These are phyloP conservation scores for Nyleta sp. DNA, from an alignment of 2,888 invertebrate genomes.

Conservation along the genomic window DNA sequence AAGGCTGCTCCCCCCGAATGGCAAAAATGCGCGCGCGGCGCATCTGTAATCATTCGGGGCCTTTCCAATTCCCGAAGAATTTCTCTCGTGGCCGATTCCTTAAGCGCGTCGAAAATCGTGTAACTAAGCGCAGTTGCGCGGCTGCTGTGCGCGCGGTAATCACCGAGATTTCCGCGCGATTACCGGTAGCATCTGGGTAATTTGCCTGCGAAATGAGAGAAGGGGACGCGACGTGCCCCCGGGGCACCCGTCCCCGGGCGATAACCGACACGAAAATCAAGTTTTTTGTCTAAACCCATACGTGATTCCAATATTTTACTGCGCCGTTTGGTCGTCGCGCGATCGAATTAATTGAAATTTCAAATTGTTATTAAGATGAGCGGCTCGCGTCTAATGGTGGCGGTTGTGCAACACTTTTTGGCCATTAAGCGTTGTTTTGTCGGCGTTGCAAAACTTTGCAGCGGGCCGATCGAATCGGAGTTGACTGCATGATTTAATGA, in stretches of 20 bases:
- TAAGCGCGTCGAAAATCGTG: conserved; percentile 68
- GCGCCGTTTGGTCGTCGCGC: conserved; percentile 17
- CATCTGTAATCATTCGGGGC: conserved; percentile 50
- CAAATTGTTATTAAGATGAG: conserved; percentile 50
- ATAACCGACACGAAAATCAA: conserved; percentile 64
- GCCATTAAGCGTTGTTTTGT: conserved; percentile 14
- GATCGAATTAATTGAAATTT: conserved; percentile 59
- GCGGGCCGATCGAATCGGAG: no score
- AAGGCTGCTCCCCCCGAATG: conserved; percentile 50
- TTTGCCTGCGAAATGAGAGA: conserved; percentile 79
- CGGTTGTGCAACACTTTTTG: conserved; percentile 1
- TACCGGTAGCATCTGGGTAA: conserved; percentile 80
- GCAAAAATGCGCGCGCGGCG: conserved; percentile 41
- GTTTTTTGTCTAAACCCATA: conserved; percentile 48
- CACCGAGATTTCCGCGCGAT: conserved; percentile 78
- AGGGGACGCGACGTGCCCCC: conserved; percentile 57
- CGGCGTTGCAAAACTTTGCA: no score
- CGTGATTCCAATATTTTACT: conserved; percentile 52
- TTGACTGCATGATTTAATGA: no score
- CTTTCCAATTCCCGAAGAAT: conserved; percentile 66
- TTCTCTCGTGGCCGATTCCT: conserved; percentile 62
- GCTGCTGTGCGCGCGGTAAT: conserved; percentile 78
- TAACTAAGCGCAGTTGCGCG: conserved; percentile 63
- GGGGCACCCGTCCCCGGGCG: conserved; percentile 46
- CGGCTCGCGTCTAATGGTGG: conserved; percentile 4